Evolutionary conservation across 2,797 vertebrate species (phyloP).

Genomic region (Sebastiscus albofasciatus): DNA sequence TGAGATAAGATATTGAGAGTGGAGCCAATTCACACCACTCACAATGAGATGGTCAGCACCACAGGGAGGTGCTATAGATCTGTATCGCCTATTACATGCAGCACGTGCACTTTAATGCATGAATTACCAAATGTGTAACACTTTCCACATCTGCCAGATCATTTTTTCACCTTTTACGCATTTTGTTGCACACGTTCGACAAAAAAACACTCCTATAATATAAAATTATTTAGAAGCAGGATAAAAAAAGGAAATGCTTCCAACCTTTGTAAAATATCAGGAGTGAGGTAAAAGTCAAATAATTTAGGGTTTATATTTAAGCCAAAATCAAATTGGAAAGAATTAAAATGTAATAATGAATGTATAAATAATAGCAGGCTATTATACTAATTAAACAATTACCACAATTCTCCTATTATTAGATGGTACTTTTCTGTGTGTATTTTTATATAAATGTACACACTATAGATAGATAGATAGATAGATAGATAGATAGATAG

Average conservation of each 20-base stretch:
- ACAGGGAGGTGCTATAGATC: slow-evolving; percentile 84
- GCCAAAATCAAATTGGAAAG: neutral
- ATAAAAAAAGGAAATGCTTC: neutral
- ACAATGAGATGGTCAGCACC: slow-evolving; percentile 77
- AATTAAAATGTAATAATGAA: neutral
- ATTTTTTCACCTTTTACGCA: neutral
- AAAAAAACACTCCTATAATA: neutral
- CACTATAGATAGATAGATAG: neutral
- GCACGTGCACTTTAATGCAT: slow-evolving; percentile 45
- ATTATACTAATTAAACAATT: neutral
- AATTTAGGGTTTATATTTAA: neutral
- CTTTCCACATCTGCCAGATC: slow-evolving; percentile 29
- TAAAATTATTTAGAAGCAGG: neutral
- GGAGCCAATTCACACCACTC: slow-evolving; percentile 61
- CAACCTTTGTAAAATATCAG: neutral
- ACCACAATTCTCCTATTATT: neutral
- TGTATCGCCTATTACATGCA: slow-evolving; percentile 67
- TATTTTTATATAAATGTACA: neutral
- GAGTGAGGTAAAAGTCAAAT: neutral
- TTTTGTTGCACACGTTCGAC: slow-evolving; percentile 6
- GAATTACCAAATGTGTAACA: slow-evolving; percentile 46
- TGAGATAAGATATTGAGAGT: slow-evolving; percentile 70
- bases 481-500: slow-evolving; percentile 6
- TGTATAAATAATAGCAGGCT: neutral
- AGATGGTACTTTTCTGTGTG: too few species aligned